phyloP scores from a whole-genome alignment of 2,797 vertebrate genomes.

The Hylomyscus alleni region DNA sequence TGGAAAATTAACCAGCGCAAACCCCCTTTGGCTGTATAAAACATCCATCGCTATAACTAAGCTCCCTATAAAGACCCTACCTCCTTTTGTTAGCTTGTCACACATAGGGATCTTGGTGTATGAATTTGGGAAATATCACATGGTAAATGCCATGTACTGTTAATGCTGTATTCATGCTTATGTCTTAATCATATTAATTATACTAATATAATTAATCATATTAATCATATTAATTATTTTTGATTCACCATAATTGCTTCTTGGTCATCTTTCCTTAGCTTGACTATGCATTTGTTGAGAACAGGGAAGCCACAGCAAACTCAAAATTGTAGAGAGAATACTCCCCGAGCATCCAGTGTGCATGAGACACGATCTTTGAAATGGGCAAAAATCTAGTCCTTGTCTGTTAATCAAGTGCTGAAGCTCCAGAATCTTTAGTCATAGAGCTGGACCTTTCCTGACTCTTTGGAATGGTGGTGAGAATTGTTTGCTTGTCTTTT shows the following conservation, averaged over 20 bases:
- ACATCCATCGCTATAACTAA: background rate
- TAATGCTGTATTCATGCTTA: background rate
- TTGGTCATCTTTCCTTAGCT: background rate
- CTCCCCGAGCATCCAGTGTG: background rate
- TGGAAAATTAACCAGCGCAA: background rate
- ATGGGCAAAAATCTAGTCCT: background rate
- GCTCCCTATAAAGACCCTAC: background rate
- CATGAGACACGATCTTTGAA: background rate
- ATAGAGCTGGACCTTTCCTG: background rate
- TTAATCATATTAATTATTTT: slow-evolving; percentile 14
- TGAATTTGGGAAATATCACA: background rate
- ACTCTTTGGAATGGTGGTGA: background rate
- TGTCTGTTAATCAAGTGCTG: background rate
- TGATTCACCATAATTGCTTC: background rate
- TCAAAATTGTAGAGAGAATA: background rate
- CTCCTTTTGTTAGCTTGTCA: background rate
- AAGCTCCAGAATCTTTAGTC: background rate
- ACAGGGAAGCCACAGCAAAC: background rate
- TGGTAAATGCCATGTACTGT: background rate
- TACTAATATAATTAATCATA: no score
- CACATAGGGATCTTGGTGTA: background rate
- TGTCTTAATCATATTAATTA: background rate
- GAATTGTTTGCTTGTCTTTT: background rate
- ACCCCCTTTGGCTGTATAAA: background rate
- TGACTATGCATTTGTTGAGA: slow-evolving; percentile 2